Percentiles rank a stretch among this genome's conserved stretches.
Evolutionary conservation across 2,113 vertebrate genomes (phyloP).

Genomic region (Epinephelus moara): DNA sequence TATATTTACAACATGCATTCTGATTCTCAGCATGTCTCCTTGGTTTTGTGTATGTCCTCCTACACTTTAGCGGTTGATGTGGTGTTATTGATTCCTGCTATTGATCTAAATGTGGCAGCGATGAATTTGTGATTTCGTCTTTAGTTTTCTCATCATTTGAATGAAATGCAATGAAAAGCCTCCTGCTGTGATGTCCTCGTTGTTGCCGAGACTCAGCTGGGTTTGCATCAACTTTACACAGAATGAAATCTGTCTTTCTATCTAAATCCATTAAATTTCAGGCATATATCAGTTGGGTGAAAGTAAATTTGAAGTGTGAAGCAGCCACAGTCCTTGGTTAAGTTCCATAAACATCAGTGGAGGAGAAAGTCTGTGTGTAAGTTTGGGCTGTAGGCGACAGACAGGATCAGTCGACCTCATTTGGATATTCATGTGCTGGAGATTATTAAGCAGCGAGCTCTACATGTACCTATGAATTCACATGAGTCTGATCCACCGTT

Average conservation of each 20-base stretch:
- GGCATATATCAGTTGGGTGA: constrained; percentile 5
- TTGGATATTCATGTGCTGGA: constrained; percentile 66
- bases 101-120: constrained; percentile 42
- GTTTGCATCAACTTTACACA: constrained; percentile 21
- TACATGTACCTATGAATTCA: constrained; percentile 43
- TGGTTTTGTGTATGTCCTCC: constrained; percentile 10
- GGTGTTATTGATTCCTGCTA: constrained; percentile 34
- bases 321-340: background rate
- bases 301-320: constrained; percentile 11
- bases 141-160: constrained; percentile 33
- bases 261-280: constrained; percentile 16
- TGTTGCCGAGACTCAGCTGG: constrained; percentile 28
- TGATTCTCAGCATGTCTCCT: constrained; percentile 21
- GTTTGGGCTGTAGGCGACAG: constrained; percentile 42
- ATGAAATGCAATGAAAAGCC: constrained; percentile 12
- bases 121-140: constrained; percentile 22
- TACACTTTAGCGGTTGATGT: background rate
- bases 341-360: background rate
- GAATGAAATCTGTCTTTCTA: background rate
- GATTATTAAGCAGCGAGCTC: constrained; percentile 56
- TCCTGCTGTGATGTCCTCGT: constrained; percentile 16
- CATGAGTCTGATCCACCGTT: constrained; percentile 43
- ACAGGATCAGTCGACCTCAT: constrained; percentile 61
- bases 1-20: constrained; percentile 30
- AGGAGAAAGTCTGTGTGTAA: constrained; percentile 16